A percentile compares a stretch with the other conserved stretches of the same genome.
Evolutionary conservation across 2,113 vertebrate genomes (phyloP).

Genomic region (Sitta europaea): DNA sequence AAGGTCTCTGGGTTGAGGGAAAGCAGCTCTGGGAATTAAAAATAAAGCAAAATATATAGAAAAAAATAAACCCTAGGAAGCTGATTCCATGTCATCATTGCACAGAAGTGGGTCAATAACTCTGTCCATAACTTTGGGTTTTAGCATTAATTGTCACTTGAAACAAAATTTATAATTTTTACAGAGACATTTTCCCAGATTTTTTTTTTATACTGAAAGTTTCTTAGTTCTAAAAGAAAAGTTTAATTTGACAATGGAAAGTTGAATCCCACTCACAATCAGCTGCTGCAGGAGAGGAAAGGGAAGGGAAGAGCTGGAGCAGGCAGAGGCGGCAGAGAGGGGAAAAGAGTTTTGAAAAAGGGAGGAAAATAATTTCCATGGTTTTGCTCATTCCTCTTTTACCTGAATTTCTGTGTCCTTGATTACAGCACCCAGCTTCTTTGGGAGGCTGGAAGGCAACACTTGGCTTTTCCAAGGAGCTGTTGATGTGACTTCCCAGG

Average conservation of each 20-base stretch:
- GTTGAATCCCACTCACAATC: fast-evolving
- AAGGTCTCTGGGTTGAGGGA: not conserved
- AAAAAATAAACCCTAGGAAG: not conserved
- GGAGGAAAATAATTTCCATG: not conserved
- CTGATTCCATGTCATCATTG: not conserved
- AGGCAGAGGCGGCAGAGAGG: not conserved
- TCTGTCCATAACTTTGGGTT: not conserved
- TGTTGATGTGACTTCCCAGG: not conserved
- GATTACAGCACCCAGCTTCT: not conserved
- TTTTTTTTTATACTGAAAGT: not conserved
- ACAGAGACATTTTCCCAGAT: fast-evolving
- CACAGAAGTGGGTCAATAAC: not conserved
- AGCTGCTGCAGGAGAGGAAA: not conserved
- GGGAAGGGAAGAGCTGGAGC: not conserved
- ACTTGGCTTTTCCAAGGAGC: not conserved
- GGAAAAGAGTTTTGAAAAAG: not conserved
- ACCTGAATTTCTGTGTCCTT: not conserved
- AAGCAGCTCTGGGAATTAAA: not conserved
- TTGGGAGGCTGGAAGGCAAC: not conserved
- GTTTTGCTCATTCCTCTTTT: not conserved
- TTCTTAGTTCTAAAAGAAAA: not conserved
- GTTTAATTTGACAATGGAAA: not conserved
- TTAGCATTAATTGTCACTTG: not conserved
- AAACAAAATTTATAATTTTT: not conserved
- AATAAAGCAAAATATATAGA: not conserved